phyloP scores from a whole-genome alignment of 2,888 invertebrate genomes.

The Cheilosia scutellata region DNA sequence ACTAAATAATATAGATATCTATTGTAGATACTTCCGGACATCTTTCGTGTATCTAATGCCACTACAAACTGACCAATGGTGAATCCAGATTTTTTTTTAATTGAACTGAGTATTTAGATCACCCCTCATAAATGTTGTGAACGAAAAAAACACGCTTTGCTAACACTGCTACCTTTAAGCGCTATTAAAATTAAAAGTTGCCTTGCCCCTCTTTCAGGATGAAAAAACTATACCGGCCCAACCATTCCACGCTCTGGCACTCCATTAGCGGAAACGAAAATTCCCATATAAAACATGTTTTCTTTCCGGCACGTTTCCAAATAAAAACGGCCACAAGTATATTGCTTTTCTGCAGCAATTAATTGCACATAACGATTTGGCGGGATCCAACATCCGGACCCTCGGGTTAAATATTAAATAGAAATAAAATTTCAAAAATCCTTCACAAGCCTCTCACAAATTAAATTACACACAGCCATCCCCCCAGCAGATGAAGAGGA shows the following conservation, averaged over 20 bases:
- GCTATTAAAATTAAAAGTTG: too few species aligned
- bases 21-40: too few species aligned
- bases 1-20: too few species aligned
- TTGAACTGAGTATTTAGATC: not conserved
- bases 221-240: conserved; percentile 23
- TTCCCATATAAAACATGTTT: conserved; percentile 37
- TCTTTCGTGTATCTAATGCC: not conserved
- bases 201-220: not conserved
- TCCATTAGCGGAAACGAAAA: conserved; percentile 22
- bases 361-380: conserved; percentile 65
- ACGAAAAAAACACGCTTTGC: too few species aligned
- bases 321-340: conserved; percentile 22
- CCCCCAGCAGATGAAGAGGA: conserved; percentile 6
- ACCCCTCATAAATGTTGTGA: too few species aligned
- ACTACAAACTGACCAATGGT: not conserved
- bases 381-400: conserved; percentile 67
- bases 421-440: conserved; percentile 61
- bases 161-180: too few species aligned
- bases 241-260: conserved; percentile 51
- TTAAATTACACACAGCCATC: conserved; percentile 61
- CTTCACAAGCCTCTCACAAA: conserved; percentile 50
- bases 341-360: conserved; percentile 41
- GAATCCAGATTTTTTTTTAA: not conserved
- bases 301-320: conserved; percentile 47
- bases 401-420: conserved; percentile 65